Percentiles rank a stretch among this genome's conserved stretches.
These are phyloP conservation scores for Ophioderma brevispina DNA, from an alignment of 35 echinoderm and acorn worm genomes.

Conservation along the genomic window DNA sequence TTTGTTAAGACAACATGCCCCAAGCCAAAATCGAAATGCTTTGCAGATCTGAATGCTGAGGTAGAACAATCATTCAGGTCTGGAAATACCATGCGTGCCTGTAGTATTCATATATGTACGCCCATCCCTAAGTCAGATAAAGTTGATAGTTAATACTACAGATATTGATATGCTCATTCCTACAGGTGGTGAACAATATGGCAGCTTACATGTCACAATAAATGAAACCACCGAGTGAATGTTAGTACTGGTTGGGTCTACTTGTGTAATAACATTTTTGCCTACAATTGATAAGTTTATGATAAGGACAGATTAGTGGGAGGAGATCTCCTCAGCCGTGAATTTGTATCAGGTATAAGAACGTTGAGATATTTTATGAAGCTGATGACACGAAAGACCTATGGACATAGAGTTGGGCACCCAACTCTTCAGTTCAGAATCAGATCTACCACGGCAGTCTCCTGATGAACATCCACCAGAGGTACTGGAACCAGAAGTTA, in stretches of 20 bases:
- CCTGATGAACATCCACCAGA: slow-evolving; percentile 31
- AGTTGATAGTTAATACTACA: too few species aligned
- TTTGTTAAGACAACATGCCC: background rate
- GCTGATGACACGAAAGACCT: slow-evolving; percentile 15
- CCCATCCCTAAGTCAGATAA: too few species aligned
- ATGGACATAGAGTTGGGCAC: slow-evolving; percentile 25
- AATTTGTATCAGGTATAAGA: background rate
- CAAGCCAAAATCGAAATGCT: background rate
- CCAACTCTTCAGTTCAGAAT: slow-evolving; percentile 20
- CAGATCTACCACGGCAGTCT: background rate
- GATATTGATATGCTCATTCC: too few species aligned
- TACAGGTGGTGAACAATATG: too few species aligned
- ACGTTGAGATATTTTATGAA: slow-evolving; percentile 17
- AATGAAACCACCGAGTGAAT: too few species aligned
- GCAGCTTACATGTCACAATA: too few species aligned
- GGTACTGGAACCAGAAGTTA: slow-evolving; percentile 13
- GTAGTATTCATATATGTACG: too few species aligned
- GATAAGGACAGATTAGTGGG: slow-evolving; percentile 40
- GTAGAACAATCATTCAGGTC: slow-evolving; percentile 13
- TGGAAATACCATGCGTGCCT: slow-evolving; percentile 30
- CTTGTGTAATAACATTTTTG: too few species aligned
- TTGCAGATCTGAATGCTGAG: background rate
- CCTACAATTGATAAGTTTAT: too few species aligned
- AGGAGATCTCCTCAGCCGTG: background rate
- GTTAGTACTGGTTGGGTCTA: too few species aligned